Evolutionary conservation across 2,797 vertebrate genomes (phyloP), one percentile per base, ranked within the genome.

Genomic region (Chelon labrosus): DNA sequence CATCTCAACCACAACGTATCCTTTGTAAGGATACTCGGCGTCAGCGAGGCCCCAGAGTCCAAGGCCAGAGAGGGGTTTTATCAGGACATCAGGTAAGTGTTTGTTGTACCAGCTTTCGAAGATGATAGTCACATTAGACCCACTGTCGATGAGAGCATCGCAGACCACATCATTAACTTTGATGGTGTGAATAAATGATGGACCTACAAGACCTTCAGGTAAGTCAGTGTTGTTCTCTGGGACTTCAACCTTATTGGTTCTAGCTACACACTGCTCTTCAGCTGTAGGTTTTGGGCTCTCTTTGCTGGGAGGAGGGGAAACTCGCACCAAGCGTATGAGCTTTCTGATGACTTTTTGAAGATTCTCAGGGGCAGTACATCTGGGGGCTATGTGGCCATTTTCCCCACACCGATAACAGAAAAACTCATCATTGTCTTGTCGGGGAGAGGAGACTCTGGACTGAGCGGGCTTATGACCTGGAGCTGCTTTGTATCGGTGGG

Each of bases 41-140:
- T 84, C 64, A 20, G 70, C 59, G 16, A 82, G 58, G 1, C 83
- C 71, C 72, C 75, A 85, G 20, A 85, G 55, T n/a, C 17, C 44
- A 17, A 81, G 20, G 1, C 65, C 49, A 14, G 57, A 54, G 22
- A 81, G 47, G 9, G 65, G 70, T 4, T 72, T 53, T 27, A 75
- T 67, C 1, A 52, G 61, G 6, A 69, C 35, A 41, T 41, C 37
- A 12, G 37, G 10, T n/a, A 57, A 22, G 37, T 37, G 44, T 35
- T 35, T 6, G 10, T 50, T 38, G 7, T 62, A 62, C 31, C 60
- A 62, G 5, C 27, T 20, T 20, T 50, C 60, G 50, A 62, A 11
- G 27, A 38, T 38, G 37, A 38, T 38, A 10, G 37, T 38, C 37
- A 38, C 37, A 38, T 38, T 38, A 38, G 37, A 62, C 10, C 60